A percentile compares a stretch with the other conserved stretches of the same genome.
These are phyloP conservation scores for Echeneis naucrates DNA, from an alignment of 2,797 vertebrate species.

Conservation along the genomic window DNA sequence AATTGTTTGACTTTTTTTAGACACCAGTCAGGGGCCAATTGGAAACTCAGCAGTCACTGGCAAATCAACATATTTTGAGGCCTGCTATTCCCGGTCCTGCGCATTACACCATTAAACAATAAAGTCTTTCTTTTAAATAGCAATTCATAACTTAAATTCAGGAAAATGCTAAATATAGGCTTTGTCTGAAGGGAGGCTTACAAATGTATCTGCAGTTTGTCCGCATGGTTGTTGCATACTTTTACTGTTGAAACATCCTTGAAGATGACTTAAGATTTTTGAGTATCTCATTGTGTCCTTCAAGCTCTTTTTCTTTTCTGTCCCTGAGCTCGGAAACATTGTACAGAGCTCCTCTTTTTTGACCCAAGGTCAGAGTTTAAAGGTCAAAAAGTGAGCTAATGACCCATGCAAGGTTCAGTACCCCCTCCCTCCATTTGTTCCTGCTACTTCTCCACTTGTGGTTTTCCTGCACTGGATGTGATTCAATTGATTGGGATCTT, in stretches of 20 bases:
- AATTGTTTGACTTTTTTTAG: slow-evolving; percentile 19
- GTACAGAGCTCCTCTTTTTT: slow-evolving; percentile 14
- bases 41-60: not conserved
- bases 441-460: slow-evolving; percentile 15
- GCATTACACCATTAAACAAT: not conserved
- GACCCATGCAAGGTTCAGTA: slow-evolving; percentile 38
- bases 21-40: not conserved
- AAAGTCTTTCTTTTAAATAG: not conserved
- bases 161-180: not conserved
- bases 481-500: slow-evolving; percentile 17
- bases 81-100: slow-evolving; percentile 8
- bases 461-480: slow-evolving; percentile 8
- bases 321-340: slow-evolving; percentile 1
- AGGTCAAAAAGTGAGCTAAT: slow-evolving; percentile 61
- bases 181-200: not conserved
- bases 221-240: not conserved
- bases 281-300: slow-evolving; percentile 35
- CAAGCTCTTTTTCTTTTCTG: not conserved
- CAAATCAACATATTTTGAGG: not conserved
- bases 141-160: not conserved
- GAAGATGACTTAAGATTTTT: not conserved
- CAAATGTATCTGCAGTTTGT: not conserved
- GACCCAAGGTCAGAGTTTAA: slow-evolving; percentile 58
- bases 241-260: slow-evolving; percentile 1
- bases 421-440: slow-evolving; percentile 5